A percentile compares a stretch with the other conserved stretches of the same genome.
phyloP scores from a whole-genome alignment of 2,113 vertebrate genomes.

The Perca flavescens region DNA sequence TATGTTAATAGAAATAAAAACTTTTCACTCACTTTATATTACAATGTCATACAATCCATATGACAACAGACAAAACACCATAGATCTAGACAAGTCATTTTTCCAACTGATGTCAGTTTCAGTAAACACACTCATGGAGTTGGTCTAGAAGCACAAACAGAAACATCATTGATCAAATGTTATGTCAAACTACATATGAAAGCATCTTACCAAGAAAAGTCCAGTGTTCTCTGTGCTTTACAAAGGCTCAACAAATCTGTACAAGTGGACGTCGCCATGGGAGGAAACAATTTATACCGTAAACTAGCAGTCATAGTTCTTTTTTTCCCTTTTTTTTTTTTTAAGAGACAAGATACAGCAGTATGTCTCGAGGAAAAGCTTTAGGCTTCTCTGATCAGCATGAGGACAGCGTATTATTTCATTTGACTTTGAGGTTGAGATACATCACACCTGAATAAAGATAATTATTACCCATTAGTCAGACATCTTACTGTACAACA shows the following conservation, averaged over 20 bases:
- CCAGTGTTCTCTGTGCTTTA: constrained; percentile 65
- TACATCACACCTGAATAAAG: constrained; percentile 24
- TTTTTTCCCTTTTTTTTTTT: background rate
- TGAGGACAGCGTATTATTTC: background rate
- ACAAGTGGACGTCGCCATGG: constrained; percentile 30
- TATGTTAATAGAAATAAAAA: constrained; percentile 79
- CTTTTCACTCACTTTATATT: constrained; percentile 74
- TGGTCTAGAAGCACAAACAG: constrained; percentile 70
- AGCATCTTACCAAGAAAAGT: constrained; percentile 55
- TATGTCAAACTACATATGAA: constrained; percentile 62
- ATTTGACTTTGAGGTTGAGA: background rate
- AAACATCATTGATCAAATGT: constrained; percentile 61
- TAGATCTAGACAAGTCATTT: constrained; percentile 38
- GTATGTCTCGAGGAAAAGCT: background rate
- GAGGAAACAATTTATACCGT: constrained; percentile 29
- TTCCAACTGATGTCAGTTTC: constrained; percentile 50
- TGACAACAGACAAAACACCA: constrained; percentile 67
- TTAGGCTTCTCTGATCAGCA: constrained; percentile 15
- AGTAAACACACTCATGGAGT: constrained; percentile 67
- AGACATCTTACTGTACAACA: constrained; percentile 24
- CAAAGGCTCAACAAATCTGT: constrained; percentile 65
- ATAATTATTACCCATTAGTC: constrained; percentile 13
- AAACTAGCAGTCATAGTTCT: constrained; percentile 3
- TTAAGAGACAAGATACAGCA: constrained; percentile 26
- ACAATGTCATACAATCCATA: constrained; percentile 72